phyloP scores from a whole-genome alignment of 1,140 invertebrate species.

The Cylas formicarius region DNA sequence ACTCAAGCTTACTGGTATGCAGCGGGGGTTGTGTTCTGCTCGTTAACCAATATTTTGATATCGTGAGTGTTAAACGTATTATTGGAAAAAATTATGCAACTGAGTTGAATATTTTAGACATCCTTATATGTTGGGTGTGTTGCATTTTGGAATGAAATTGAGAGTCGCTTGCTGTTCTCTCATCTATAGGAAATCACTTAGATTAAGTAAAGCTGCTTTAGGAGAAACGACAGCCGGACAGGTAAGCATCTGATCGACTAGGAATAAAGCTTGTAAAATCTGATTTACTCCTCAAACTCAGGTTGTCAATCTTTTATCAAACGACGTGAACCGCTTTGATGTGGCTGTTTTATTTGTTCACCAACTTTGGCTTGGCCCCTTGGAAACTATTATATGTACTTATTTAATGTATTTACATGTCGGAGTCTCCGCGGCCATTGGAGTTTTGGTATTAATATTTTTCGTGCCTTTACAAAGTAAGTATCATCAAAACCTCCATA shows the following conservation, averaged over 20 bases:
- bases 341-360: slow-evolving; percentile 62
- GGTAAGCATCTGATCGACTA: slow-evolving; percentile 48
- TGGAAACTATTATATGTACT: slow-evolving; percentile 70
- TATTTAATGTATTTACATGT: slow-evolving; percentile 75
- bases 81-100: slow-evolving; percentile 44
- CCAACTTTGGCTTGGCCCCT: slow-evolving; percentile 74
- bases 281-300: slow-evolving; percentile 41
- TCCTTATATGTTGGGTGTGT: slow-evolving; percentile 62
- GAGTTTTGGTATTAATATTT: slow-evolving; percentile 68
- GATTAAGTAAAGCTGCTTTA: slow-evolving; percentile 66
- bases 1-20: slow-evolving; percentile 54
- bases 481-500: slow-evolving; percentile 13
- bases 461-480: slow-evolving; percentile 82
- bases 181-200: slow-evolving; percentile 69
- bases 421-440: slow-evolving; percentile 67
- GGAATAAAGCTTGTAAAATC: background rate
- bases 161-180: slow-evolving; percentile 64
- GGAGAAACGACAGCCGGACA: slow-evolving; percentile 73
- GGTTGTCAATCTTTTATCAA: slow-evolving; percentile 81
- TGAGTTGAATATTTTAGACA: slow-evolving; percentile 41
- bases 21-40: slow-evolving; percentile 51
- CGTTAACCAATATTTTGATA: slow-evolving; percentile 20
- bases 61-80: slow-evolving; percentile 35
- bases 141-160: slow-evolving; percentile 66
- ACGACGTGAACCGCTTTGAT: slow-evolving; percentile 72